Evolutionary conservation across 2,888 invertebrate genomes (phyloP), one percentile per base, ranked within the genome.

Genomic region (Prenolepis imparis): DNA sequence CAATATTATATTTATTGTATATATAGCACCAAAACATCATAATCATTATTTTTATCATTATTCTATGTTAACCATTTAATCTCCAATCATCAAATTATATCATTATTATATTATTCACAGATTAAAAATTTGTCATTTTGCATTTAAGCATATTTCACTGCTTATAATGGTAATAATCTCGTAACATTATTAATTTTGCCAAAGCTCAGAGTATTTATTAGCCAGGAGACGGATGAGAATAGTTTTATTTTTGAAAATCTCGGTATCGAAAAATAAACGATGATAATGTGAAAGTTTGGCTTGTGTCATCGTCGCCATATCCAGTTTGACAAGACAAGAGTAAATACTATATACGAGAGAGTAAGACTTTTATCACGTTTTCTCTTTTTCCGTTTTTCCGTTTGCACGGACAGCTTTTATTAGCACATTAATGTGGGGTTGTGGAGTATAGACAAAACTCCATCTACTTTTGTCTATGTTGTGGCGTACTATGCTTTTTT

Each of bases 261-360:
- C 63, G 61, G 32, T 61, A 57, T 85, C 61, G 32, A 81, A 70
- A 85, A 72, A 28, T 61, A 57, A 67, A 84, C 32, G 72, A 41
- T 28, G 55, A 82, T 73, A 70, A 80, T 61, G 72, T 82, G 44
- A 86, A 72, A 66, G 82, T 83, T 89, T 88, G 85, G 72, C 85
- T 89, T 80, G 90, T 85, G 88, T 91, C 91, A 89, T 88, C 92
- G 90, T 91, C 86, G 90, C 88, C 84, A 88, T 87, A 88, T 88
- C 90, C 92, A 91, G 91, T 89, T 87, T 89, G 89, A 77, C 77
- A 83, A 75, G 89, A 84, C 75, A 89, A 89, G 83, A 92, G 91
- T 93, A 92, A 92, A 90, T 92, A 92, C 91, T 84, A 36, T 87
- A 90, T 86, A 73, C 28, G 36, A 5, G 6, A 5, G 36, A 82